A percentile compares a stretch with the other conserved stretches of the same genome.
phyloP scores from a whole-genome alignment of 2,797 vertebrate genomes.

The Nyctalus aviator region DNA sequence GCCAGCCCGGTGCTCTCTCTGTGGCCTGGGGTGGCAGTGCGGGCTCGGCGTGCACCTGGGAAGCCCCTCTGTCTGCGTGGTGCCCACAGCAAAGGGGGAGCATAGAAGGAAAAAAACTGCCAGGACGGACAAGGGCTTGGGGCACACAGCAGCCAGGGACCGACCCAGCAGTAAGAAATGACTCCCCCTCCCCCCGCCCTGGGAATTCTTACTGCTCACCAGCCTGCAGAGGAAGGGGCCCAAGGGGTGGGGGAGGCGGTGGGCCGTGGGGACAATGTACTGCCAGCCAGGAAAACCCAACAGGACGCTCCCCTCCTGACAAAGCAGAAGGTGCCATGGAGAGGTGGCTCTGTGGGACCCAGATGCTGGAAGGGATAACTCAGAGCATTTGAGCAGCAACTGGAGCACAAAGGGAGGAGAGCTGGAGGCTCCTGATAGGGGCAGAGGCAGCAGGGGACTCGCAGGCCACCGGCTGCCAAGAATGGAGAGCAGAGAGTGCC shows the following conservation, averaged over 20 bases:
- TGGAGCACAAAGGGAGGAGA: constrained; percentile 64
- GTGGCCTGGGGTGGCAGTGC: neutral
- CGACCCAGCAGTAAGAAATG: constrained; percentile 65
- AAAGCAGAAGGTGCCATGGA: constrained; percentile 75
- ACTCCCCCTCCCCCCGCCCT: neutral
- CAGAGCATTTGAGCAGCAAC: constrained; percentile 77
- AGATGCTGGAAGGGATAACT: constrained; percentile 77
- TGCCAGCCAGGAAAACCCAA: constrained; percentile 62
- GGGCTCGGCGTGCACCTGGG: neutral
- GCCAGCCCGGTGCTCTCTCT: neutral
- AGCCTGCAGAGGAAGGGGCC: constrained; percentile 56
- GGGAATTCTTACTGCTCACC: constrained; percentile 70
- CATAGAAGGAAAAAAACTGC: constrained; percentile 73
- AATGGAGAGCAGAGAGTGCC: neutral
- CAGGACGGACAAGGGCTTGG: constrained; percentile 20
- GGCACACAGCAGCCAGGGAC: constrained; percentile 62
- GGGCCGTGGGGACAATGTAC: neutral
- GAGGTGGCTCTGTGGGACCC: constrained; percentile 77
- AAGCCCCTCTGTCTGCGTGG: neutral
- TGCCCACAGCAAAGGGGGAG: constrained; percentile 47
- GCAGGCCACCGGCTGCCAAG: constrained; percentile 70
- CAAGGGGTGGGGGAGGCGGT: neutral
- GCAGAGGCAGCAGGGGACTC: constrained; percentile 65
- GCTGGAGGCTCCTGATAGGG: constrained; percentile 78
- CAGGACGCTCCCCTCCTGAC: constrained; percentile 75